Conservation (phyloP, 2,797 vertebrate species). For the Sebastes hubbsi region DNA sequence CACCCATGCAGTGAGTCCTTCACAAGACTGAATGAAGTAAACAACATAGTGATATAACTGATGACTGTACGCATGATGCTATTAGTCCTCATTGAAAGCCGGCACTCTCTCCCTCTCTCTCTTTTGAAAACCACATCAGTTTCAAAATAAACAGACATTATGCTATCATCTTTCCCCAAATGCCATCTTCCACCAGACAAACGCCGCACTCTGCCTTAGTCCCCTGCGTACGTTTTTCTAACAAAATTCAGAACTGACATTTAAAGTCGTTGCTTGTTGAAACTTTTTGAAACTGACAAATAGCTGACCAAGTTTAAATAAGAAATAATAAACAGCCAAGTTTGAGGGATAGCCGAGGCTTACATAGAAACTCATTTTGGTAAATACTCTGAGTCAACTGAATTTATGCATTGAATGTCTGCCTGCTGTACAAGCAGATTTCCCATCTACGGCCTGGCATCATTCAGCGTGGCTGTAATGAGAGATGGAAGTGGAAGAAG, state of each 20-base stretch:
- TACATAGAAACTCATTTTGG: slow-evolving; percentile 20
- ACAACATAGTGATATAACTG: not conserved
- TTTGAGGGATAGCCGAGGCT: slow-evolving; percentile 11
- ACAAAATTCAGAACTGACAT: not conserved
- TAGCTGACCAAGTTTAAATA: not conserved
- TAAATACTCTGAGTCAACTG: slow-evolving; percentile 40
- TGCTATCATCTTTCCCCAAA: not conserved
- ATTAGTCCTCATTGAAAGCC: not conserved
- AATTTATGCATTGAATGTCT: slow-evolving; percentile 55
- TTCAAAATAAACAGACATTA: slow-evolving; percentile 29
- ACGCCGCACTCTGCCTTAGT: not conserved
- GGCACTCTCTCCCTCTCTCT: not conserved
- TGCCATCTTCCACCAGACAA: slow-evolving; percentile 1
- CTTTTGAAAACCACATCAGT: slow-evolving; percentile 14
- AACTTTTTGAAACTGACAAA: slow-evolving; percentile 3
- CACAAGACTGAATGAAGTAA: not conserved
- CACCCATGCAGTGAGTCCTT: not conserved
- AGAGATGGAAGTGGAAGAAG: slow-evolving; percentile 65
- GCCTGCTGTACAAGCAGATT: slow-evolving; percentile 67
- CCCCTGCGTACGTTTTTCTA: not conserved
- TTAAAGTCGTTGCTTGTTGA: not conserved
- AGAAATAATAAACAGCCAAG: not conserved
- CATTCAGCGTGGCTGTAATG: slow-evolving; percentile 53
- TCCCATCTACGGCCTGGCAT: slow-evolving; percentile 61
- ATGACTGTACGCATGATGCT: not conserved